These are phyloP conservation scores for Heliconius hermathena DNA, from an alignment of 1,140 invertebrate species.

Conservation along the genomic window DNA sequence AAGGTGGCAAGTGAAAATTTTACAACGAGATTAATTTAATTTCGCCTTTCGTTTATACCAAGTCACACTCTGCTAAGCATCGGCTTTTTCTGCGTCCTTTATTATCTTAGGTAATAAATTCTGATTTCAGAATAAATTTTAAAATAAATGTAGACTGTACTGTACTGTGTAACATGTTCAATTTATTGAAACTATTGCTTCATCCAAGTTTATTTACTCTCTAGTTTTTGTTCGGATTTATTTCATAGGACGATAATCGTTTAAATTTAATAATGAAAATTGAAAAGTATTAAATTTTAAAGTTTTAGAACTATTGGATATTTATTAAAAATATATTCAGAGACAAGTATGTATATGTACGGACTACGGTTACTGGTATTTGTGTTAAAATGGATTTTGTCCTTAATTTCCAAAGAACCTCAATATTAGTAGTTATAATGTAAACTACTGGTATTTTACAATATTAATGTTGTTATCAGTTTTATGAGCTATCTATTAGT, in stretches of 20 bases:
- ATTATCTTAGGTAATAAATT: background rate
- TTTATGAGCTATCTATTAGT: constrained; percentile 57
- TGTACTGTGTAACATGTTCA: background rate
- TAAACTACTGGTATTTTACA: constrained; percentile 32
- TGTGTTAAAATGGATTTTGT: too few relatives aligned
- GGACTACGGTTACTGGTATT: too few relatives aligned
- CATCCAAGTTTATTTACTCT: too few relatives aligned
- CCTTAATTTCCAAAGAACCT: background rate
- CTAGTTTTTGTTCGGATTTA: too few relatives aligned
- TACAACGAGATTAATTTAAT: constrained; percentile 77
- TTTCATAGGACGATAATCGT: too few relatives aligned
- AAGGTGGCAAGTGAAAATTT: constrained; percentile 80
- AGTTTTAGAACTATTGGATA: too few relatives aligned
- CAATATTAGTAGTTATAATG: background rate
- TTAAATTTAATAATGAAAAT: too few relatives aligned
- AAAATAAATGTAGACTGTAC: background rate
- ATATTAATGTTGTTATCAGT: constrained; percentile 40
- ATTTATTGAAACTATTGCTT: background rate
- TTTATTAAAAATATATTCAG: too few relatives aligned
- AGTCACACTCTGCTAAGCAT: constrained; percentile 49
- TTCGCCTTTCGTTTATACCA: constrained; percentile 46
- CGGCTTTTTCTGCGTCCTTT: background rate
- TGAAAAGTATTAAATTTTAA: too few relatives aligned
- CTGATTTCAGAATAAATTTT: background rate
- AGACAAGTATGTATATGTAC: too few relatives aligned